phyloP scores from a whole-genome alignment of 2,888 invertebrate genomes.

The Epirrita christyi region DNA sequence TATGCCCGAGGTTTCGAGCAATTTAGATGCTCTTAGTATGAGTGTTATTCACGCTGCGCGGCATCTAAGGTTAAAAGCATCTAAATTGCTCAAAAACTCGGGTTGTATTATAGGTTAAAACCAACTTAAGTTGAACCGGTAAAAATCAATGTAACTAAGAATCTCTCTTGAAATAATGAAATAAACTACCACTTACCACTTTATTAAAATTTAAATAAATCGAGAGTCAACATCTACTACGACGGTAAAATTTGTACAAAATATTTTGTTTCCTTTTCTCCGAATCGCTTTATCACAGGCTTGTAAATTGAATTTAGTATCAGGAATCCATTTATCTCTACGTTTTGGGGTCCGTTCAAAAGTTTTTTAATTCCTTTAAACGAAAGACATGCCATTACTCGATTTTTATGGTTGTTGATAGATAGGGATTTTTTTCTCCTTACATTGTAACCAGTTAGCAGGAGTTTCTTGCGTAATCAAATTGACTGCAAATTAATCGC shows the following conservation, averaged over 20 bases:
- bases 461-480: neutral
- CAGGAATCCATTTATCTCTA: constrained; percentile 6
- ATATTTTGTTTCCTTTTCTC: constrained; percentile 4
- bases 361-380: neutral
- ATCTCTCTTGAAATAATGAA: no score
- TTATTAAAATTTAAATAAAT: no score
- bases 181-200: no score
- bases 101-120: no score
- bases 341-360: constrained; percentile 1
- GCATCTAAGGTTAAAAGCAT: no score
- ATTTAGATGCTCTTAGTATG: no score
- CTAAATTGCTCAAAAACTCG: no score
- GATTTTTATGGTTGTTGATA: neutral
- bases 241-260: neutral
- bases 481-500: neutral
- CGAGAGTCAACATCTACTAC: neutral
- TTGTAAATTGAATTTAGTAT: constrained; percentile 19
- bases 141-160: no score
- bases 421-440: neutral
- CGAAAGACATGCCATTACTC: neutral
- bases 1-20: no score
- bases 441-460: neutral
- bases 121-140: no score
- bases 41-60: no score
- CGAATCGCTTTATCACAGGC: constrained; percentile 14